phyloP scores from a whole-genome alignment of 2,888 invertebrate species.

The Epinotia demarniana region DNA sequence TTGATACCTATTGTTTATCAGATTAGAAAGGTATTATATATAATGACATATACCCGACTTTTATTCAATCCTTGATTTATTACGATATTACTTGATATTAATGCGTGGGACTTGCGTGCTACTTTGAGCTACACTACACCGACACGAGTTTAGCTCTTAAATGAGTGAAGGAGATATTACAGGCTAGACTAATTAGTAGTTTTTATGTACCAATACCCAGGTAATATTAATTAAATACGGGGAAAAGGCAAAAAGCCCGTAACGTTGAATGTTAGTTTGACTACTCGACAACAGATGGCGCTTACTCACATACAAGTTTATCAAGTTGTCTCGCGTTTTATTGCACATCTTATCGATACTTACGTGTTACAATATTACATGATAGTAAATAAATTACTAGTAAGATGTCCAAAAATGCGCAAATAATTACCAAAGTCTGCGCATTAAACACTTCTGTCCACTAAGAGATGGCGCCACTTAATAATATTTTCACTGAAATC shows the following conservation, averaged over 20 bases:
- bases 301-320: background rate
- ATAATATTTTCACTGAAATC: no score
- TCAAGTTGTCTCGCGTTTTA: background rate
- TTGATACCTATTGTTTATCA: constrained; percentile 86
- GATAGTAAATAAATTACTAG: background rate
- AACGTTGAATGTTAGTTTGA: background rate
- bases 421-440: background rate
- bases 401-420: background rate
- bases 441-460: background rate
- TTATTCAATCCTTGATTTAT: constrained; percentile 55
- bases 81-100: no score
- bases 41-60: constrained; percentile 62
- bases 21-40: constrained; percentile 80
- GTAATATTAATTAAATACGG: no score
- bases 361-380: no score
- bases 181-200: no score
- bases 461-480: constrained; percentile 62
- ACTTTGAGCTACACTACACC: no score
- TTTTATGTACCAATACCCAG: no score
- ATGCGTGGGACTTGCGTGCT: no score
- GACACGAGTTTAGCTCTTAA: no score
- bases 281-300: constrained; percentile 34
- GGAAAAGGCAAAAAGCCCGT: background rate
- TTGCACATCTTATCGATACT: background rate
- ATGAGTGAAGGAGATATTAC: no score